Conservation (phyloP, 1,140 invertebrate genomes). For the Cotesia glomerata region DNA sequence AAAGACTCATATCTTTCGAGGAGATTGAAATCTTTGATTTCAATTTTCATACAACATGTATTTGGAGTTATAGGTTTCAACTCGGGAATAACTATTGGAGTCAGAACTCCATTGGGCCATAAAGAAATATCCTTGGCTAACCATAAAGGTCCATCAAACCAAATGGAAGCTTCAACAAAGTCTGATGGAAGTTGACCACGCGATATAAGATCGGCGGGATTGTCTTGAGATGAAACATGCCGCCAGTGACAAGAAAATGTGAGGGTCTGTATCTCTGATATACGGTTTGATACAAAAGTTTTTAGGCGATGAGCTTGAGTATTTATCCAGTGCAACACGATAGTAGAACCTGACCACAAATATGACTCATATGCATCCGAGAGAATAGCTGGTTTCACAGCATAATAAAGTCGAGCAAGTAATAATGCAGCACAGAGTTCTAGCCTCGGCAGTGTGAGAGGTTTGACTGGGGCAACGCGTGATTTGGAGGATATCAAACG, state of each 20-base stretch:
- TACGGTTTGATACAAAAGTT: not conserved
- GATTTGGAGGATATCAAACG: conserved; percentile 23
- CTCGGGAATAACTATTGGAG: not conserved
- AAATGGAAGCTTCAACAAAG: not conserved
- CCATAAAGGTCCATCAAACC: not conserved
- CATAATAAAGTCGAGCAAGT: not conserved
- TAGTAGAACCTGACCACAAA: conserved; percentile 13
- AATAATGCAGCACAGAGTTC: conserved; percentile 19
- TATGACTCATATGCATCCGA: not conserved
- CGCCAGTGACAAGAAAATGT: conserved; percentile 35
- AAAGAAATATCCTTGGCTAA: not conserved
- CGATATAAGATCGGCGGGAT: not conserved
- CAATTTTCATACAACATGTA: not conserved
- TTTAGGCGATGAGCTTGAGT: not conserved
- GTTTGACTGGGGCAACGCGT: conserved; percentile 16
- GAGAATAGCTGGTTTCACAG: not conserved
- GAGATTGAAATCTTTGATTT: not conserved
- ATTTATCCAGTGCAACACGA: not conserved
- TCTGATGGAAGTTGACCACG: not conserved
- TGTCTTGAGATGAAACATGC: conserved; percentile 52
- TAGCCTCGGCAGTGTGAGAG: conserved; percentile 13
- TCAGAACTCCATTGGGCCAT: not conserved
- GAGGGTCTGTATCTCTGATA: conserved; percentile 16
- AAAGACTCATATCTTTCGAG: too few relatives aligned
- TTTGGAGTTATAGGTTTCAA: not conserved